These are phyloP conservation scores for Leiothrix lutea DNA, from an alignment of 2,113 vertebrate genomes.

Conservation along the genomic window DNA sequence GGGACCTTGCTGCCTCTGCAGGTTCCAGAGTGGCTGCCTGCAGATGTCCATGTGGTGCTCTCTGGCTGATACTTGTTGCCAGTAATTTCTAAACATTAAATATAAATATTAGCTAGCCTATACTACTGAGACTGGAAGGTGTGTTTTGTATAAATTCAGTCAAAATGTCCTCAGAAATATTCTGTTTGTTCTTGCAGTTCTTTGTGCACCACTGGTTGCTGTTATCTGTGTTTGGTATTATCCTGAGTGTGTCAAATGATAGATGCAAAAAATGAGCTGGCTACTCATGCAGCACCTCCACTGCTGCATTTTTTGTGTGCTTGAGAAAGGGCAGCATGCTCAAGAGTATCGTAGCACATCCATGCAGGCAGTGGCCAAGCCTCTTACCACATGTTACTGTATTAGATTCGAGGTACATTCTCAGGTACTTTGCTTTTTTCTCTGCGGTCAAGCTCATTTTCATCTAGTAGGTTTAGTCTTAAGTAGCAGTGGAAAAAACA, in stretches of 20 bases:
- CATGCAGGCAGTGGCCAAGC: background rate
- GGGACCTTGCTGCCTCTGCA: background rate
- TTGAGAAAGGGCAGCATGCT: background rate
- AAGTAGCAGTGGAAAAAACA: background rate
- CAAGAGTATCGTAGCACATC: background rate
- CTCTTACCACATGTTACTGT: background rate
- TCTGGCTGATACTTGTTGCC: background rate
- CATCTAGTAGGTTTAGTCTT: background rate
- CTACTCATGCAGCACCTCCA: background rate
- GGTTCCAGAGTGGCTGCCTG: background rate
- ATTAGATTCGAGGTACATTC: background rate
- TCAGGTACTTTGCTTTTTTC: background rate
- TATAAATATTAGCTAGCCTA: background rate
- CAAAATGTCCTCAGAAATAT: background rate
- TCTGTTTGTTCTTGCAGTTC: background rate
- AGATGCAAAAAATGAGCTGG: background rate
- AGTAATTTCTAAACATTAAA: background rate
- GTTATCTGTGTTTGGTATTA: background rate
- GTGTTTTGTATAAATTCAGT: background rate
- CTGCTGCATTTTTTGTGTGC: background rate
- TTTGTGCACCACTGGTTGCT: background rate
- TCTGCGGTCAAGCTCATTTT: background rate
- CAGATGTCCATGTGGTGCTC: accelerated
- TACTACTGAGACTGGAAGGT: background rate
- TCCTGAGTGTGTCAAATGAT: background rate